phyloP scores from a whole-genome alignment of 2,113 vertebrate species.

The Corythornis cristatus region DNA sequence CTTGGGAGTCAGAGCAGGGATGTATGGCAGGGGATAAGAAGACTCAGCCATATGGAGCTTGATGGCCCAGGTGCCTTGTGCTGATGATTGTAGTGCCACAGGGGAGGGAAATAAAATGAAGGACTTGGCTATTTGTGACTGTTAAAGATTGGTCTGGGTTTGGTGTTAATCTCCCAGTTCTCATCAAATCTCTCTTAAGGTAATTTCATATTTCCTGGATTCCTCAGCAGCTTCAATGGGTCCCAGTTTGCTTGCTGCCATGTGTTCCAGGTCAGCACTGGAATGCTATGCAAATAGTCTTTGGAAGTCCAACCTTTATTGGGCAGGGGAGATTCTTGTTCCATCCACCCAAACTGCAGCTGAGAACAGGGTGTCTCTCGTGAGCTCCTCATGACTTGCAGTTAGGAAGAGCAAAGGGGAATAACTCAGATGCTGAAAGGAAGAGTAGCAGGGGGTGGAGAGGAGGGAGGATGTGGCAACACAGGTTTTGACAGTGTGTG shows the following conservation, averaged over 20 bases:
- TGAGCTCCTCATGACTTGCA: neutral
- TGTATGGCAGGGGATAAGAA: neutral
- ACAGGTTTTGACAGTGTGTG: neutral
- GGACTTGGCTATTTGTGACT: neutral
- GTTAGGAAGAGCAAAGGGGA: neutral
- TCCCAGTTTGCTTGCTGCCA: neutral
- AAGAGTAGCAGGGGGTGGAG: neutral
- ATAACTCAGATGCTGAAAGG: neutral
- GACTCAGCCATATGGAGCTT: neutral
- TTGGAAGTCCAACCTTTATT: neutral
- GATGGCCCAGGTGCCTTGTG: neutral
- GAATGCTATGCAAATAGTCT: neutral
- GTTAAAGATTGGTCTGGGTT: neutral
- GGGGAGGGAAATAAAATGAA: neutral
- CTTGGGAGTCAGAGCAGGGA: neutral
- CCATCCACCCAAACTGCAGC: neutral
- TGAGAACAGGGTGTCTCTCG: neutral
- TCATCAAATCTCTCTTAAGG: neutral
- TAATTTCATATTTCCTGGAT: neutral
- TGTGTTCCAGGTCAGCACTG: neutral
- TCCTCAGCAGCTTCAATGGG: neutral
- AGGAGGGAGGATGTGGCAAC: neutral
- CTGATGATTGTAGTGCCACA: neutral
- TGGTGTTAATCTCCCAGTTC: neutral
- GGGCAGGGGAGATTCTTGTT: neutral